phyloP scores from a whole-genome alignment of 2,888 invertebrate species.

The Eudasyphora cyanicolor region DNA sequence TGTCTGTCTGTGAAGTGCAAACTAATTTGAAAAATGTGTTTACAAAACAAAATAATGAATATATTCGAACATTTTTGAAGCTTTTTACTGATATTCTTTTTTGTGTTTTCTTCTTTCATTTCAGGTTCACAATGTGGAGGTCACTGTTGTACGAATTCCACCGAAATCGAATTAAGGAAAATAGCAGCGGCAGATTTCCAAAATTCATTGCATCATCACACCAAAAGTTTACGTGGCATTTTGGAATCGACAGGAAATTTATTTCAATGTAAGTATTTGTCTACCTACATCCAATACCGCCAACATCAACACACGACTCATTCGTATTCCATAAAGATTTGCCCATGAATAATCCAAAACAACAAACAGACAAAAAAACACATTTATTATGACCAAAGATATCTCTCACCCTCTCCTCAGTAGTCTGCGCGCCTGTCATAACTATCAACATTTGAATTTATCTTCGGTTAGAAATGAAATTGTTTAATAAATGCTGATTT shows the following conservation, averaged over 20 bases:
- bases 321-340: background rate
- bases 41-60: background rate
- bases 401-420: background rate
- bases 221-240: slow-evolving; percentile 87
- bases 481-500: background rate
- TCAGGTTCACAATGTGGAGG: slow-evolving; percentile 79
- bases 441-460: slow-evolving; percentile 16
- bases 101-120: slow-evolving; percentile 64
- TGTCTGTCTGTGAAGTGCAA: background rate
- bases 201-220: slow-evolving; percentile 85
- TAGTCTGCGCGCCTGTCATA: background rate
- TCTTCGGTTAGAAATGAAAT: background rate
- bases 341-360: no score
- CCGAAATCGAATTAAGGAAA: slow-evolving; percentile 77
- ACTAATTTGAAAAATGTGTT: slow-evolving; percentile 27
- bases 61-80: background rate
- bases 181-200: slow-evolving; percentile 82
- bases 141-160: slow-evolving; percentile 78
- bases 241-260: slow-evolving; percentile 87
- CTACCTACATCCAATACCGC: background rate
- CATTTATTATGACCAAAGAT: background rate
- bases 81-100: background rate
- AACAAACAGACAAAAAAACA: background rate
- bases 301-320: no score
- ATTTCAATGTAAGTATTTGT: slow-evolving; percentile 85